Conservation (phyloP, 2,888 invertebrate genomes). For the Leucania comma region DNA sequence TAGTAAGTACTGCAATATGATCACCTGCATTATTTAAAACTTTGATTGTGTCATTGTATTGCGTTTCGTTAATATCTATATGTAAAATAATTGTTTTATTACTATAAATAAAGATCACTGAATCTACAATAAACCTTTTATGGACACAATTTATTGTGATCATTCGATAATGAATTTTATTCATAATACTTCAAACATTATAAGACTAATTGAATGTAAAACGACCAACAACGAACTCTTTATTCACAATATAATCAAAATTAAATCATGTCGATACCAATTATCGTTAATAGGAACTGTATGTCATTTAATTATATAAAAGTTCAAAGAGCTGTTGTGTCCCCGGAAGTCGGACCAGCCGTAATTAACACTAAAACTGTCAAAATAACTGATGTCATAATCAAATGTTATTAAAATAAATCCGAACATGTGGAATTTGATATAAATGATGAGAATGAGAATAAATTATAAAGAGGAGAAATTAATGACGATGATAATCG, state of each 20-base stretch:
- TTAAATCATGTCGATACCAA: slow-evolving; percentile 57
- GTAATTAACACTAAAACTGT: slow-evolving; percentile 66
- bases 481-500: slow-evolving; percentile 38
- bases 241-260: slow-evolving; percentile 46
- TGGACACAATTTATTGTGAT: neutral
- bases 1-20: neutral
- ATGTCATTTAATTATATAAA: slow-evolving; percentile 56
- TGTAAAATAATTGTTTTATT: neutral
- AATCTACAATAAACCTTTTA: neutral
- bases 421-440: slow-evolving; percentile 43
- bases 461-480: slow-evolving; percentile 52
- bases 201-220: slow-evolving; percentile 16
- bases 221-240: slow-evolving; percentile 18
- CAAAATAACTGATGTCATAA: slow-evolving; percentile 63
- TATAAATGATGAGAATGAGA: slow-evolving; percentile 48
- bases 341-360: slow-evolving; percentile 57
- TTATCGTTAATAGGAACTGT: slow-evolving; percentile 57
- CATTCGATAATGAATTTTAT: slow-evolving; percentile 19
- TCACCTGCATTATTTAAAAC: neutral
- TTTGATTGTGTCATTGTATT: neutral
- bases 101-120: neutral
- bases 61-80: neutral
- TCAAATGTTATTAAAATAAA: slow-evolving; percentile 58
- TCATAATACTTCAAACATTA: slow-evolving; percentile 21
- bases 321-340: slow-evolving; percentile 56